These are phyloP conservation scores for Rhinichthys klamathensis DNA, from an alignment of 2,113 vertebrate species.

Conservation along the genomic window DNA sequence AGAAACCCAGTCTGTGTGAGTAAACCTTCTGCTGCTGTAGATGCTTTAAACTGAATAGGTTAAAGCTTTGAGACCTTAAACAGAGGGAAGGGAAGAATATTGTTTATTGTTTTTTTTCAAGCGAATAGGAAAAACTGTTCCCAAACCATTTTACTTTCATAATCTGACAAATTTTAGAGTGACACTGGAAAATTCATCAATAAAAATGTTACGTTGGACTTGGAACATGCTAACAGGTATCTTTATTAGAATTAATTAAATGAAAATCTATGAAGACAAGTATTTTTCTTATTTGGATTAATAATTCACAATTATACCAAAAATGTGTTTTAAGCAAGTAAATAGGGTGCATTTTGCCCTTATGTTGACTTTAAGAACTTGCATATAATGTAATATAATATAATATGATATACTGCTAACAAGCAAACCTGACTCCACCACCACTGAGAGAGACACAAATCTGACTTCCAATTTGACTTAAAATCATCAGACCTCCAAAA, in stretches of 20 bases:
- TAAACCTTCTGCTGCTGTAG: conserved; percentile 35
- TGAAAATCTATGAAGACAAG: not conserved
- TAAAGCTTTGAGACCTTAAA: conserved; percentile 38
- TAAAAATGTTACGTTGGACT: not conserved
- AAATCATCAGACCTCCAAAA: no score
- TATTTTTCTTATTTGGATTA: not conserved
- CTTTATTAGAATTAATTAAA: not conserved
- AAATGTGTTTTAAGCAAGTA: no score
- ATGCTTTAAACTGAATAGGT: conserved; percentile 34
- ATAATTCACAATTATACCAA: not conserved
- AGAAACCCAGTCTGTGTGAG: conserved; percentile 31
- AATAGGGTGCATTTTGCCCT: no score
- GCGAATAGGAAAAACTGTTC: not conserved
- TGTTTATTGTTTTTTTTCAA: not conserved
- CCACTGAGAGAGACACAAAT: no score
- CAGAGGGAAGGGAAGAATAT: not conserved
- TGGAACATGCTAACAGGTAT: not conserved
- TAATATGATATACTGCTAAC: not conserved
- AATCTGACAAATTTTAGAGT: not conserved
- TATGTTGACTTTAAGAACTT: no score
- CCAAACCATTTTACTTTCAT: not conserved
- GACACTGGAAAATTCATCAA: not conserved
- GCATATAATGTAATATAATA: not conserved
- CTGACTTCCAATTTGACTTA: no score
- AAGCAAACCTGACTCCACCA: no score